Evolutionary conservation across 2,888 invertebrate species (phyloP).

Genomic region (Xestoiulus laeticollis): DNA sequence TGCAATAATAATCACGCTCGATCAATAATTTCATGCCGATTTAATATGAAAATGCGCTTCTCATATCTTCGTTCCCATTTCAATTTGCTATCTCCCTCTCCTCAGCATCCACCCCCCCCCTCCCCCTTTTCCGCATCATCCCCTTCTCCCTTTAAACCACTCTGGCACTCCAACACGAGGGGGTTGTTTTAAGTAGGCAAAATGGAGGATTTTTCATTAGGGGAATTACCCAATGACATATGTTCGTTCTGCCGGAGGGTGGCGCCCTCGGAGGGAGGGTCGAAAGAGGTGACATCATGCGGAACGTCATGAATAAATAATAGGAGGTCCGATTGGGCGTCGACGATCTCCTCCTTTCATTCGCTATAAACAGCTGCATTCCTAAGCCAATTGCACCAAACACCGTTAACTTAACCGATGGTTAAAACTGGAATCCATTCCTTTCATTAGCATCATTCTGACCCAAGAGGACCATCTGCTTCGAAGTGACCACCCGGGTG

Average conservation of each 20-base stretch:
- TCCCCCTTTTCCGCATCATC: background rate
- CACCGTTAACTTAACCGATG: background rate
- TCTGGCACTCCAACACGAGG: conserved; percentile 23
- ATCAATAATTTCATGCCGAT: conserved; percentile 13
- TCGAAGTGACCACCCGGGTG: no score
- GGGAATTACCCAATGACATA: conserved; percentile 43
- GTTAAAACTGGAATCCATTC: background rate
- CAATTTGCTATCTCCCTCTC: background rate
- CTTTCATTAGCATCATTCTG: no score
- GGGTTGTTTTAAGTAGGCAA: conserved; percentile 28
- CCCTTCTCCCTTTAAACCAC: background rate
- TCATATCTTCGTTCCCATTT: background rate
- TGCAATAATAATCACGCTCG: background rate
- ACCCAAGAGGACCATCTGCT: no score
- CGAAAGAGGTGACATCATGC: background rate
- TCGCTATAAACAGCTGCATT: background rate
- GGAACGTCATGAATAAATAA: conserved; percentile 29
- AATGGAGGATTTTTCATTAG: conserved; percentile 43
- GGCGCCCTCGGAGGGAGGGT: background rate
- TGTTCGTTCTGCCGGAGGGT: conserved; percentile 5
- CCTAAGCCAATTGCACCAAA: background rate
- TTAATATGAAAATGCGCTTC: conserved; percentile 29
- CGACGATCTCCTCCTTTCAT: background rate
- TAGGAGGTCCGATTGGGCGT: conserved; percentile 13
- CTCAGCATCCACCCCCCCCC: background rate